Evolutionary conservation across 1,140 invertebrate genomes (phyloP).

Genomic region (Papilio xuthus): DNA sequence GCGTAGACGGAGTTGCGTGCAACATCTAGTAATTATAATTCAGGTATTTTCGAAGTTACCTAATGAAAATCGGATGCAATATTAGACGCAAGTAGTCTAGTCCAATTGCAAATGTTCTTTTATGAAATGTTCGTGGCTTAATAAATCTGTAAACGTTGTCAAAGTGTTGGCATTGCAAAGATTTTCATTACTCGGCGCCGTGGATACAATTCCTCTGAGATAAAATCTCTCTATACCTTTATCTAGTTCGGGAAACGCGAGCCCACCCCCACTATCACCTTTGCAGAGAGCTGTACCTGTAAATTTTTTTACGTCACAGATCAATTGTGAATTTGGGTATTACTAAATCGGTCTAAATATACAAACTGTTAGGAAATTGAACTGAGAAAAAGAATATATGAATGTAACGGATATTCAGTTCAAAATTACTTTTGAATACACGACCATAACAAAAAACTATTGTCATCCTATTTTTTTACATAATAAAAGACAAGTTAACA

Average conservation of each 20-base stretch:
- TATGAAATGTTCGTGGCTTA: slow-evolving; percentile 37
- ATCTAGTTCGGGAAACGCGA: slow-evolving; percentile 45
- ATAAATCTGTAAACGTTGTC: slow-evolving; percentile 50
- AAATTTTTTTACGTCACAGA: neutral
- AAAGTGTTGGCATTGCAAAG: slow-evolving; percentile 42
- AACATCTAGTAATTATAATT: no score
- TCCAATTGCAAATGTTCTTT: neutral
- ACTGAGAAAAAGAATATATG: neutral
- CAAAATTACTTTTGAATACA: no score
- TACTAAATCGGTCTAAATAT: neutral
- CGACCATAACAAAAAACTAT: no score
- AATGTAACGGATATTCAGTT: no score
- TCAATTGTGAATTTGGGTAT: neutral
- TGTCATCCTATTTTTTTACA: no score
- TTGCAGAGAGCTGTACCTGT: slow-evolving; percentile 54
- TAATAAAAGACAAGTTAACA: no score
- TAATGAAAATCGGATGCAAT: no score
- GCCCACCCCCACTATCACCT: slow-evolving; percentile 58
- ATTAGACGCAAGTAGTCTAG: no score
- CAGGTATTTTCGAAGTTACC: no score
- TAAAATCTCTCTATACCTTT: slow-evolving; percentile 46
- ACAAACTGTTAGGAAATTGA: neutral
- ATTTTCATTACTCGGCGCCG: slow-evolving; percentile 44
- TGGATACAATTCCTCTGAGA: slow-evolving; percentile 55
- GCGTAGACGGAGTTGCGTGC: no score